Evolutionary conservation across 2,113 vertebrate species (phyloP).

Genomic region (Beaufortia kweichowensis): DNA sequence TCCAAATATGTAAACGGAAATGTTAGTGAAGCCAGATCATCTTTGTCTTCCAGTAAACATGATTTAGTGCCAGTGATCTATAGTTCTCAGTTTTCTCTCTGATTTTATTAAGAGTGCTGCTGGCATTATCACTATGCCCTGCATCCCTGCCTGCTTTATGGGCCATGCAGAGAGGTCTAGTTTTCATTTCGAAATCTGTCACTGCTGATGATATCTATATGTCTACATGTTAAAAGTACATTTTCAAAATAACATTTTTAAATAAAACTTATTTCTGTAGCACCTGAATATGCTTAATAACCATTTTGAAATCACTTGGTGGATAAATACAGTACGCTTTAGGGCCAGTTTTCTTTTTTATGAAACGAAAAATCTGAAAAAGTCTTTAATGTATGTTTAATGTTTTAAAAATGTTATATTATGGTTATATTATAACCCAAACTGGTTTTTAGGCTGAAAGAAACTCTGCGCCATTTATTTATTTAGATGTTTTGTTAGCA

Average conservation of each 20-base stretch:
- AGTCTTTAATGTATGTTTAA: no score
- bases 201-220: neutral
- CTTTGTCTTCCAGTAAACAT: neutral
- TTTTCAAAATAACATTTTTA: neutral
- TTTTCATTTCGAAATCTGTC: neutral
- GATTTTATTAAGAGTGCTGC: slow-evolving; percentile 15
- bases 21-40: neutral
- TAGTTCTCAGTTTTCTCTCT: slow-evolving; percentile 31
- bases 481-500: no score
- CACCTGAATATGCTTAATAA: neutral
- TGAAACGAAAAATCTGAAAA: no score
- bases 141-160: slow-evolving; percentile 29
- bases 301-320: neutral
- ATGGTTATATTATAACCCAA: no score
- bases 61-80: slow-evolving; percentile 27
- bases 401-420: no score
- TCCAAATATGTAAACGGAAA: neutral
- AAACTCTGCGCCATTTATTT: no score
- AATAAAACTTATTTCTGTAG: neutral
- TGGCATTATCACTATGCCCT: slow-evolving; percentile 45
- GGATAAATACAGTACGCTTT: no score
- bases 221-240: no score
- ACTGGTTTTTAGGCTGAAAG: no score
- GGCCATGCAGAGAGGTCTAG: neutral
- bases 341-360: no score